phyloP scores from a whole-genome alignment of 2,113 vertebrate genomes.

The Oncorhynchus clarkii region DNA sequence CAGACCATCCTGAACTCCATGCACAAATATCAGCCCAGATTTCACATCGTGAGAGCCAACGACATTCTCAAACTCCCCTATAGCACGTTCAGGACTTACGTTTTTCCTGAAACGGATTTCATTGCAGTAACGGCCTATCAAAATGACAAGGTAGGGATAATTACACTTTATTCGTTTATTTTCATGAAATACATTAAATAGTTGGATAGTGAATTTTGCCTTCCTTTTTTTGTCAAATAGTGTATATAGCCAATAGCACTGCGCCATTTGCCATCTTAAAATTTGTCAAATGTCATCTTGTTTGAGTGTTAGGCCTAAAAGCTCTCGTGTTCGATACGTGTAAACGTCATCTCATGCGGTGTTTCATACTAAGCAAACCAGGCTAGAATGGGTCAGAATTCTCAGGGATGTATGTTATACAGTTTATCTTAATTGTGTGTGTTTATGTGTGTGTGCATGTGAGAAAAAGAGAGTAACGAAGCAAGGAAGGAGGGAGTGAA shows the following conservation, averaged over 20 bases:
- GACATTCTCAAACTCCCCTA: constrained; percentile 97
- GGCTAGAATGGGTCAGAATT: constrained; percentile 49
- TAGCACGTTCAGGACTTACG: constrained; percentile 96
- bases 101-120: constrained; percentile 98
- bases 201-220: not conserved
- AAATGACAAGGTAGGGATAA: constrained; percentile 92
- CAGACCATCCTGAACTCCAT: constrained; percentile 98
- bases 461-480: constrained; percentile 30
- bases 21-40: constrained; percentile 98
- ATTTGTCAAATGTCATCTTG: constrained; percentile 51
- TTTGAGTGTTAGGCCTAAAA: not conserved
- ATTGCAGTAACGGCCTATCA: constrained; percentile 98
- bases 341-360: not conserved
- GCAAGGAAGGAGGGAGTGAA: not conserved
- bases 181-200: not conserved
- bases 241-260: not conserved
- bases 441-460: constrained; percentile 21
- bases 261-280: constrained; percentile 61
- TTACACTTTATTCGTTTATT: not conserved
- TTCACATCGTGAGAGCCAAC: constrained; percentile 97
- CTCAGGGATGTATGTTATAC: constrained; percentile 56
- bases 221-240: not conserved
- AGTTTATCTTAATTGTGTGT: constrained; percentile 58
- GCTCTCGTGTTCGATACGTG: not conserved
- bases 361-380: constrained; percentile 10